A percentile compares a stretch with the other conserved stretches of the same genome.
Conservation (phyloP, 2,888 invertebrate genomes). For the Lepetodrilus schrolli region DNA sequence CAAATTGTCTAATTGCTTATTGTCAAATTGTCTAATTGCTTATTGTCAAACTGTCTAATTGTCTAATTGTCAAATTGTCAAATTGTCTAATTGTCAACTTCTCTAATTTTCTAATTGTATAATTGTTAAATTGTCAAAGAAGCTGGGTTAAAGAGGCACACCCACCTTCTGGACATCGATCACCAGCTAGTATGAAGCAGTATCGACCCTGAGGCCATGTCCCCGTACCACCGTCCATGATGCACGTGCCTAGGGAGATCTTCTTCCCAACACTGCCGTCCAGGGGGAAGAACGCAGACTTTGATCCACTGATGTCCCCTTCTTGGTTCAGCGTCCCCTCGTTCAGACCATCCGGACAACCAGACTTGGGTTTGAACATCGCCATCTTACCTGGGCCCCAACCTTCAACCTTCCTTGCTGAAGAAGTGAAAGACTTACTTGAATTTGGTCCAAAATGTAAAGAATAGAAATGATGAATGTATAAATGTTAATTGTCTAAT, state of each 20-base stretch:
- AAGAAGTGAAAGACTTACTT: too few species aligned
- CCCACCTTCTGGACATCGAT: not conserved
- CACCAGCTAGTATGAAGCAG: not conserved
- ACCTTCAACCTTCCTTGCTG: not conserved
- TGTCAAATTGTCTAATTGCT: too few species aligned
- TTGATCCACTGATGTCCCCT: not conserved
- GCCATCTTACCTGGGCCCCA: constrained; percentile 42
- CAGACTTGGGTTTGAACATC: constrained; percentile 39
- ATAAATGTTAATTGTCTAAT: too few species aligned
- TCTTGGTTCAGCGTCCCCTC: constrained; percentile 24
- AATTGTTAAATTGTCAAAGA: too few species aligned
- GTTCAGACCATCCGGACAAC: constrained; percentile 43
- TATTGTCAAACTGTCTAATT: too few species aligned
- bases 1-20: too few species aligned
- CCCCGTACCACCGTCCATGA: not conserved
- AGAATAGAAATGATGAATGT: too few species aligned
- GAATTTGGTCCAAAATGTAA: too few species aligned
- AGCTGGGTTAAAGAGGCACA: not conserved
- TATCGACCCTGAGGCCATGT: not conserved
- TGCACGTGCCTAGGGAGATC: not conserved
- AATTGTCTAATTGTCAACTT: too few species aligned
- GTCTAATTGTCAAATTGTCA: too few species aligned
- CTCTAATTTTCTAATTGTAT: too few species aligned
- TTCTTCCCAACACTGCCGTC: not conserved
- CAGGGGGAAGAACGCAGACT: not conserved